Base-by-base conservation (phyloP, 1,140 invertebrate species). In the Drosophila neocordata region DNA sequence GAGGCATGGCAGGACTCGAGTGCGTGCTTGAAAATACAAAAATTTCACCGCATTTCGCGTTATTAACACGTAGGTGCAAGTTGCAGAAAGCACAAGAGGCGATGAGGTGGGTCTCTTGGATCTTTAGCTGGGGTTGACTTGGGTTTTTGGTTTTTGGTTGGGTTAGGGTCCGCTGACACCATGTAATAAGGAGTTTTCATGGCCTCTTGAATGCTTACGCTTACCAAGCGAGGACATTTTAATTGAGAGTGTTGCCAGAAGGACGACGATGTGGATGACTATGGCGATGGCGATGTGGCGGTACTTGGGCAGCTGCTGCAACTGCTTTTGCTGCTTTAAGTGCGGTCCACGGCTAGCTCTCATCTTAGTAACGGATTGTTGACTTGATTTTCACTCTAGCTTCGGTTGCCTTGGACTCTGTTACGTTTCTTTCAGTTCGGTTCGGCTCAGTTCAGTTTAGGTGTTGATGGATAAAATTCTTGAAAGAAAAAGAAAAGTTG, bases 101-200 rank as follows among this genome's bases (percentile, higher is more conserved):
- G 3, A 1, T 13, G 41, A 11, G 41, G n/a, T 8, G 58, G 22
- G 3, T 15, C 22, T 38, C 57, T 24, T 22, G 12, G 64, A 65
- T 41, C 68, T 73, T 65, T 63, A 68, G 53, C 18, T 7, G 31
- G 44, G 59, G 27, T 62, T 52, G 44, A 51, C 61, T 68, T 44
- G 58, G 58, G 15, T 63, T 56, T 65, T 65, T 18, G 53, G 65
- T 52, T 62, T 57, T 61, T 56, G 65, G 62, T 20, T 82, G 57
- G 58, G 34, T n/a, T 44, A 9, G 58, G 41, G 65, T 55, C 48
- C 58, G 74, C 74, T 87, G 83, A 87, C 79, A 88, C 83, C 71
- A 66, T 88, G 79, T 88, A 87, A 87, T 87, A 87, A 87, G 83
- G 83, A 87, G 83, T 87, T 87, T 87, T 87, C 83, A 87, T 87